Base-by-base conservation (phyloP, 2,888 invertebrate genomes). In the Eledone cirrhosa region DNA sequence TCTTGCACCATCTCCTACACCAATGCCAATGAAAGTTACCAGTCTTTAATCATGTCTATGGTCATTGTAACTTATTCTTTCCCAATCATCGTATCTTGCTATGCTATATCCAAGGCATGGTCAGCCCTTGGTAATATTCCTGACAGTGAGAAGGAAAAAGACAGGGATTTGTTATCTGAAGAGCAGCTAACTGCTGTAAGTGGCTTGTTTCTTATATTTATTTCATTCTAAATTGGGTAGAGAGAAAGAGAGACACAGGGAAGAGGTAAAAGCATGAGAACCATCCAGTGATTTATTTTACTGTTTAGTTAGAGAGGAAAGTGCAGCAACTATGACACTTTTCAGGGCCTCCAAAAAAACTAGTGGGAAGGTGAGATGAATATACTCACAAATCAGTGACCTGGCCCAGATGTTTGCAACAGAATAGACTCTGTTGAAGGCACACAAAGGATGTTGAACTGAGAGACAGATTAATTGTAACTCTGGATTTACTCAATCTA, bases 181-280 rank as follows among this genome's bases (percentile, higher is more conserved):
- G 72, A 72, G 41, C 72, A 72, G 41, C 24, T 72, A 72, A 72
- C 72, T 72, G 72, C 72, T 33, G 72, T 72, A 72, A 72, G 72
- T 72, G n/a, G 41, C 11, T 41, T 41, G 41, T 41, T 41, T 41
- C 3, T n/a, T 11, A 41, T 41, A 41, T 41, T 41, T 41, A 5
- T 41, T 41, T 41, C 41, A 41, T 2, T 41, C 41, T 41, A 41
- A 41, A 11, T n/a, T n/a, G n/a, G n/a, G n/a, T n/a, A n/a, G n/a
- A n/a, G n/a, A n/a, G n/a, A n/a, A n/a, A n/a, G n/a, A n/a, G n/a
- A n/a, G n/a, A n/a, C n/a, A n/a, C n/a, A n/a, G n/a, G n/a, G n/a
- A n/a, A n/a, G n/a, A n/a, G n/a, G n/a, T n/a, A n/a, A n/a, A n/a
- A n/a, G n/a, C n/a, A n/a, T n/a, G n/a, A n/a, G n/a, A n/a, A n/a